Percentiles rank a stretch among this genome's conserved stretches.
These are phyloP conservation scores for Ceriagrion tenellum DNA, from an alignment of 2,888 invertebrate species.

Conservation along the genomic window DNA sequence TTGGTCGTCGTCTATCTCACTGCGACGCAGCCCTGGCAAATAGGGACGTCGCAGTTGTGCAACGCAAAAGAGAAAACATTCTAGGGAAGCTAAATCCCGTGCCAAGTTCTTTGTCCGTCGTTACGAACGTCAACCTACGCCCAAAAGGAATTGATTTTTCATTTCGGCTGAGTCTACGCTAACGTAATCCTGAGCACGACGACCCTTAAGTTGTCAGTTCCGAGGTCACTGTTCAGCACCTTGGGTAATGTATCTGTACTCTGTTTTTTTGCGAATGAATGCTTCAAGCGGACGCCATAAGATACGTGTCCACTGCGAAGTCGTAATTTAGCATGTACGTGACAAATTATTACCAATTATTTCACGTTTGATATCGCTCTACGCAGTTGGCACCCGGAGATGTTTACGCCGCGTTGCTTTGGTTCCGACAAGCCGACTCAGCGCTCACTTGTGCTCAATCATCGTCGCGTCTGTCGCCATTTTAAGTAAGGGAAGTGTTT, in stretches of 20 bases:
- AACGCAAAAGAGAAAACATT: not conserved
- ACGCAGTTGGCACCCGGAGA: not conserved
- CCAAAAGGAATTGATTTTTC: not conserved
- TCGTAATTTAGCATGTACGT: not conserved
- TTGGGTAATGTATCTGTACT: too few species aligned
- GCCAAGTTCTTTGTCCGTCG: not conserved
- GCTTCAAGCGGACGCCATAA: not conserved
- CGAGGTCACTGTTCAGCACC: too few species aligned
- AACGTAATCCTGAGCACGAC: not conserved
- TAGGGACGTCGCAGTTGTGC: not conserved
- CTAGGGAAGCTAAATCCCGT: not conserved
- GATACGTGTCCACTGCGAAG: not conserved
- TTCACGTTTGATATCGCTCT: not conserved
- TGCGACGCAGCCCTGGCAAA: not conserved
- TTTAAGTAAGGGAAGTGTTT: not conserved
- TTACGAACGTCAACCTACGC: not conserved
- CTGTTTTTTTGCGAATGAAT: too few species aligned
- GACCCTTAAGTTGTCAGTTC: not conserved
- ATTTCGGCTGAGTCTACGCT: not conserved
- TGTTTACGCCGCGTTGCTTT: not conserved
- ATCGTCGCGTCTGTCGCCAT: not conserved
- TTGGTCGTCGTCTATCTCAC: too few species aligned
- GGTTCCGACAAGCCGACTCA: not conserved
- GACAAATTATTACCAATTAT: not conserved
- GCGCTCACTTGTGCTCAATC: not conserved